These are phyloP conservation scores for Progne subis DNA, from an alignment of 2,113 vertebrate genomes.

Conservation along the genomic window DNA sequence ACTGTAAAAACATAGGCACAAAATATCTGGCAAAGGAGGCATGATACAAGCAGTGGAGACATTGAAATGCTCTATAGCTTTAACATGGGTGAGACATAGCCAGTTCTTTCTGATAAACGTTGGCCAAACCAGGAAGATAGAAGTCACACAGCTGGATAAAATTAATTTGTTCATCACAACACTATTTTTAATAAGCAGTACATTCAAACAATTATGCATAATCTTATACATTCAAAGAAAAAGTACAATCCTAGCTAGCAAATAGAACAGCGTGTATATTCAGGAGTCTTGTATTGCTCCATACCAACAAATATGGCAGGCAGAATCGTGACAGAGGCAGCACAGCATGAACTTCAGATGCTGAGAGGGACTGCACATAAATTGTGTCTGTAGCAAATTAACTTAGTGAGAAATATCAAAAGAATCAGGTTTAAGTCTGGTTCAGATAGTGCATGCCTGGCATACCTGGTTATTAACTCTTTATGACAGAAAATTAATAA, in stretches of 20 bases:
- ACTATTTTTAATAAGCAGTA: neutral
- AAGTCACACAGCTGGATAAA: neutral
- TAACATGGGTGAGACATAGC: neutral
- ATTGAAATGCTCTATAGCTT: neutral
- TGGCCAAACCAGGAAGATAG: neutral
- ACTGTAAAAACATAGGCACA: slow-evolving; percentile 22
- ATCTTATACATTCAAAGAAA: neutral
- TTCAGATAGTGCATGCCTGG: neutral
- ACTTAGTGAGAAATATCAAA: neutral
- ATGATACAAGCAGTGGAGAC: neutral
- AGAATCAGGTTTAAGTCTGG: neutral
- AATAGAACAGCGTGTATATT: neutral
- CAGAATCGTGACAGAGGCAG: accelerated
- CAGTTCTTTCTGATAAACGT: neutral
- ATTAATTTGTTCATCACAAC: neutral
- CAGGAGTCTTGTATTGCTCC: neutral
- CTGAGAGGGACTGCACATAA: accelerated
- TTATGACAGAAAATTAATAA: neutral
- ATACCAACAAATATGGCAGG: neutral
- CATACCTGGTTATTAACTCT: neutral
- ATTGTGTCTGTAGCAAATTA: neutral
- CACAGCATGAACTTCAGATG: neutral
- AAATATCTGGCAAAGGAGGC: neutral
- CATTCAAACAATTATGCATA: neutral
- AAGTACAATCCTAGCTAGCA: neutral